Evolutionary conservation across 1,140 invertebrate genomes (phyloP).

Genomic region (Drusus annulatus): DNA sequence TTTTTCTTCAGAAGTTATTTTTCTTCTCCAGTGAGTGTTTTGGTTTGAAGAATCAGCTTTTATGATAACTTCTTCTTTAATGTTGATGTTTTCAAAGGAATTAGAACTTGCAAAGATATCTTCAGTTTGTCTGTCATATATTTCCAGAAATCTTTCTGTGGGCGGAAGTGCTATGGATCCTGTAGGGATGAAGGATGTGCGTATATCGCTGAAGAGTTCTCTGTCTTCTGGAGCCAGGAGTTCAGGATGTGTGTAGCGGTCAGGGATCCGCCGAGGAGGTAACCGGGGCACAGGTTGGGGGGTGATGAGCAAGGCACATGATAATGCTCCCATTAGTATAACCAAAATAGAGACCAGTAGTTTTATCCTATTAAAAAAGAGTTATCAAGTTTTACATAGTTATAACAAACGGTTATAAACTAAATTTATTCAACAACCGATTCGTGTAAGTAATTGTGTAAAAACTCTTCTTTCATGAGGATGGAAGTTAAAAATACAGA

Average conservation of each 20-base stretch:
- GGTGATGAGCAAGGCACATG: constrained; percentile 37
- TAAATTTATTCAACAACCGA: too few species aligned
- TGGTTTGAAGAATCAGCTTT: background rate
- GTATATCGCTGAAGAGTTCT: constrained; percentile 50
- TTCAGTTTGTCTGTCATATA: constrained; percentile 19
- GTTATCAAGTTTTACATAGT: background rate
- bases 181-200: constrained; percentile 54
- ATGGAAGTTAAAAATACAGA: too few species aligned
- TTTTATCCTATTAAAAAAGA: constrained; percentile 43
- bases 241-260: constrained; percentile 46
- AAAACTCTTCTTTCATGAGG: too few species aligned
- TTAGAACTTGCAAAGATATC: constrained; percentile 20
- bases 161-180: constrained; percentile 46
- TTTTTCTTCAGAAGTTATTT: constrained; percentile 1
- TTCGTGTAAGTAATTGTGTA: too few species aligned
- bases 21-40: background rate
- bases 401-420: background rate
- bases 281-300: constrained; percentile 13
- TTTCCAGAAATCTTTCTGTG: constrained; percentile 22
- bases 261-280: constrained; percentile 26
- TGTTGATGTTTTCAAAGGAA: background rate
- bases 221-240: constrained; percentile 50
- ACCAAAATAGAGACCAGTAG: background rate
- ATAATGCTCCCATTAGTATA: constrained; percentile 38
- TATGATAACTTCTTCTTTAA: background rate